A percentile compares a stretch with the other conserved stretches of the same genome.
Conservation (phyloP, 2,113 vertebrate species). For the Pao palembangensis region DNA sequence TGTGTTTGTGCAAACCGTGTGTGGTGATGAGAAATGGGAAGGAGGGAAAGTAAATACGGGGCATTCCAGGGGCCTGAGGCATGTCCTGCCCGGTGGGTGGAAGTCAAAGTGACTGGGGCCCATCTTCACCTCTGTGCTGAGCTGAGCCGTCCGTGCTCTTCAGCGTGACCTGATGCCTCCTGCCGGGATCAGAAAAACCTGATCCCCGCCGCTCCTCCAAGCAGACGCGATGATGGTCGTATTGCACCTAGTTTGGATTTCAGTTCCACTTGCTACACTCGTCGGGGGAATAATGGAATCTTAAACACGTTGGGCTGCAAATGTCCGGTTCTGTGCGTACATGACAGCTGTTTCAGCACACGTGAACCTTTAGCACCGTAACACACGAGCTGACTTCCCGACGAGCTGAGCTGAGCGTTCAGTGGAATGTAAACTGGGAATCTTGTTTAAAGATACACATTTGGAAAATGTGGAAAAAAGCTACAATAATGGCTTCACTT, state of each 20-base stretch:
- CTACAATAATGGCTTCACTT: too few relatives aligned
- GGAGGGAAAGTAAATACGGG: slow-evolving; percentile 58
- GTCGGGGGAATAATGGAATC: too few relatives aligned
- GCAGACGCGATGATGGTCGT: slow-evolving; percentile 30
- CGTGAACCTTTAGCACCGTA: too few relatives aligned
- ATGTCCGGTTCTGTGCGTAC: too few relatives aligned
- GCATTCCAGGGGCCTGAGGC: slow-evolving; percentile 61
- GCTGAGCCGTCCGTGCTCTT: slow-evolving; percentile 26
- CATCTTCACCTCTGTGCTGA: slow-evolving; percentile 14
- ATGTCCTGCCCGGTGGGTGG: slow-evolving; percentile 63
- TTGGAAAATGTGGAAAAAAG: too few relatives aligned
- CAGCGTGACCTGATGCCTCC: slow-evolving; percentile 34
- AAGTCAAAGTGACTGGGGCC: slow-evolving; percentile 50
- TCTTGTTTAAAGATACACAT: too few relatives aligned
- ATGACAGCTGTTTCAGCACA: too few relatives aligned
- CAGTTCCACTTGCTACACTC: too few relatives aligned
- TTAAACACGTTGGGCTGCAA: too few relatives aligned
- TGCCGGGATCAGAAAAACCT: slow-evolving; percentile 35
- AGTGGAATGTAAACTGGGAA: too few relatives aligned
- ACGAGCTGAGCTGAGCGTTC: too few relatives aligned
- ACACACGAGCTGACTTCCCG: too few relatives aligned
- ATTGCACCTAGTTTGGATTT: not conserved
- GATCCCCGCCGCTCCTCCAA: slow-evolving; percentile 32
- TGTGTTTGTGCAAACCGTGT: slow-evolving; percentile 40
- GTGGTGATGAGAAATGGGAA: slow-evolving; percentile 51